Evolutionary conservation across 2,797 vertebrate species (phyloP).

Genomic region (Urosaurus nigricauda): DNA sequence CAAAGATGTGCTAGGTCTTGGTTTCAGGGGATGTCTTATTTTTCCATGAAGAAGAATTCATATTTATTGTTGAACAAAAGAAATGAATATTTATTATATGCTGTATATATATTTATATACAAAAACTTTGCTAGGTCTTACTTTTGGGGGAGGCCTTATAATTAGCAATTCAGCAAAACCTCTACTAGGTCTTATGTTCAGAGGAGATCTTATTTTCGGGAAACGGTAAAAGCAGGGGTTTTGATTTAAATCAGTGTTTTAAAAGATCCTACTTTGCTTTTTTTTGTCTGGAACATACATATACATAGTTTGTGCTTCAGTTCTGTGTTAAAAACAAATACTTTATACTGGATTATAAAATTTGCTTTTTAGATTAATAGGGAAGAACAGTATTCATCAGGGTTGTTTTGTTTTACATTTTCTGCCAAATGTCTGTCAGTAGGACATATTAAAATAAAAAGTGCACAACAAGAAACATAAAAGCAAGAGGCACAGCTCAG

Average conservation of each 20-base stretch:
- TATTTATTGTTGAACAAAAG: too few relatives aligned
- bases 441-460: conserved; percentile 56
- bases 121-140: too few relatives aligned
- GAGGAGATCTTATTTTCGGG: too few relatives aligned
- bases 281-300: background rate
- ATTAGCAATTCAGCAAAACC: too few relatives aligned
- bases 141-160: too few relatives aligned
- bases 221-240: background rate
- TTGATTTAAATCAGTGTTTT: conserved; percentile 1
- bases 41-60: too few relatives aligned
- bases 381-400: background rate
- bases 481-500: conserved; percentile 75
- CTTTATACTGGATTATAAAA: background rate
- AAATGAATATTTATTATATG: too few relatives aligned
- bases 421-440: conserved; percentile 56
- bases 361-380: background rate
- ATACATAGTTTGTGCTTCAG: background rate
- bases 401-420: conserved; percentile 18
- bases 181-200: too few relatives aligned
- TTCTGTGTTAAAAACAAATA: background rate
- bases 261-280: background rate
- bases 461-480: conserved; percentile 76
- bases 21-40: too few relatives aligned
- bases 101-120: too few relatives aligned
- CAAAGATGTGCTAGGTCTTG: too few relatives aligned